These are phyloP conservation scores for Eunapius fragilis DNA, from an alignment of 37 sponge, comb jelly and placozoan genomes.

Conservation along the genomic window DNA sequence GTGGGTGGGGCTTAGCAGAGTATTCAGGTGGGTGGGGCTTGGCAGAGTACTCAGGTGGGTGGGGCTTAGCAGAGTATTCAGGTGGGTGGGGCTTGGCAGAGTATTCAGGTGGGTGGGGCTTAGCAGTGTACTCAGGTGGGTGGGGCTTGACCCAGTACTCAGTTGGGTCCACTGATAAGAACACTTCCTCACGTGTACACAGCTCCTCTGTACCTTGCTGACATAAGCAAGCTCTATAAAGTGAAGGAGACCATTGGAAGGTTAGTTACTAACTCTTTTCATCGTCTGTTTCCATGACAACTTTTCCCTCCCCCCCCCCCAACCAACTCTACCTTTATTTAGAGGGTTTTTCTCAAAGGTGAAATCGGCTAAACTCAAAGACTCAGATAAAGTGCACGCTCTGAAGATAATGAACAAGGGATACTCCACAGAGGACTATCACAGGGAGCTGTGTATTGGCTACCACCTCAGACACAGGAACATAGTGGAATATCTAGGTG, in stretches of 20 bases:
- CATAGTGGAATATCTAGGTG: conserved; percentile 9
- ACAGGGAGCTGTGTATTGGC: conserved; percentile 32
- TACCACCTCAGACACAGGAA: conserved; percentile 31
- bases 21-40: too few relatives aligned
- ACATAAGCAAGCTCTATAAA: not conserved
- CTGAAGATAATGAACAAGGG: conserved; percentile 9
- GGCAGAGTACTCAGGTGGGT: too few relatives aligned
- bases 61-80: too few relatives aligned
- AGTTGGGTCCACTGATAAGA: too few relatives aligned
- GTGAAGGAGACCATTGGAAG: conserved; percentile 4
- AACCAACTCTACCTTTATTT: too few relatives aligned
- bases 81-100: too few relatives aligned
- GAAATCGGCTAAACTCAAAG: conserved; percentile 36
- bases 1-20: too few relatives aligned
- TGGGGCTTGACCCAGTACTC: too few relatives aligned
- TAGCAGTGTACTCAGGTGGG: too few relatives aligned
- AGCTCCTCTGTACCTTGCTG: not conserved
- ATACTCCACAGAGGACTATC: conserved; percentile 7
- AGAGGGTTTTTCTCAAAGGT: conserved; percentile 36
- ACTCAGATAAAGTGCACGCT: conserved; percentile 4
- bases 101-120: too few relatives aligned
- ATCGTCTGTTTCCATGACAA: not conserved
- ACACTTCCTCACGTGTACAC: not conserved
- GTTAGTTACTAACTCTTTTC: not conserved
- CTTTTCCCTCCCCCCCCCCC: not conserved